Evolutionary conservation across 2,113 vertebrate species (phyloP).

Genomic region (Orthonyx spaldingii): DNA sequence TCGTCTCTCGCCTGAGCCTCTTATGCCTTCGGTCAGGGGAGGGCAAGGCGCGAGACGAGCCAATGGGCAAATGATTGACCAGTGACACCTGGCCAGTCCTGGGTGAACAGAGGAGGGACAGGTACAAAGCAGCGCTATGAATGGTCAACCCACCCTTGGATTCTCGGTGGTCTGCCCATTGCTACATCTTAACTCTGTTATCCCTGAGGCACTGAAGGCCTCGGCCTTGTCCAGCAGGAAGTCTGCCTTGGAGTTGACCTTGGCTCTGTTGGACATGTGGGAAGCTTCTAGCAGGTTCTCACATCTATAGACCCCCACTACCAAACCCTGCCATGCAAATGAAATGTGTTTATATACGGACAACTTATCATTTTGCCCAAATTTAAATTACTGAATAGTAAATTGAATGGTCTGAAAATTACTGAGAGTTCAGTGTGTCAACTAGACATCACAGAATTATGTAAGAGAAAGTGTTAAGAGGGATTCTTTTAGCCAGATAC

Average conservation of each 20-base stretch:
- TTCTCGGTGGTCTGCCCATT: no score
- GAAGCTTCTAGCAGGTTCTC: background rate
- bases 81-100: no score
- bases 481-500: background rate
- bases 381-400: background rate
- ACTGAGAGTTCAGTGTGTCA: background rate
- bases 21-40: no score
- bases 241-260: background rate
- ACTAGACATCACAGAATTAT: background rate
- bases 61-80: no score
- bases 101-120: no score
- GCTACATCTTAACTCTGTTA: background rate
- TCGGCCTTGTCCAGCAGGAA: background rate
- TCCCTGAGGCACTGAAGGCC: background rate
- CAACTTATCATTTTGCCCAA: background rate
- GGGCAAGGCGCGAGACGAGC: no score
- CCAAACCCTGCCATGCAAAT: background rate
- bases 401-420: background rate
- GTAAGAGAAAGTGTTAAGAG: background rate
- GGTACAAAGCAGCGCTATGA: no score
- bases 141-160: no score
- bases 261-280: background rate
- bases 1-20: no score
- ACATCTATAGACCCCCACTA: background rate
- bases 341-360: fast-evolving